Evolutionary conservation across 2,113 vertebrate species (phyloP).

Genomic region (Saimiri boliviensis): DNA sequence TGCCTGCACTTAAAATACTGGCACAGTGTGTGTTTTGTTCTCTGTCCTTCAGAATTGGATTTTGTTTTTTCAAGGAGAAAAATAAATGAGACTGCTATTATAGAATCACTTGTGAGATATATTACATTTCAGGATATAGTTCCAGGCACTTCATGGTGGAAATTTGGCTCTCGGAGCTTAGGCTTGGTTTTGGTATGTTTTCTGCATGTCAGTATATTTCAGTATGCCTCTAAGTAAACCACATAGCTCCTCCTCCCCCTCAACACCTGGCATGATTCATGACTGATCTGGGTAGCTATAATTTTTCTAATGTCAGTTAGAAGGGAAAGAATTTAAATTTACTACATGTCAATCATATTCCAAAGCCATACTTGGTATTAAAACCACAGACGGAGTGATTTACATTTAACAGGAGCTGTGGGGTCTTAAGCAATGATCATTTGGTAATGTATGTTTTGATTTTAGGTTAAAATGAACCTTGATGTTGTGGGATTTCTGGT

Average conservation of each 20-base stretch:
- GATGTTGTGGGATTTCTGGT: conserved; percentile 15
- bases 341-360: not conserved
- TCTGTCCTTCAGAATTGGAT: not conserved
- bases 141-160: not conserved
- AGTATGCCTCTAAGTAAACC: not conserved
- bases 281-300: not conserved
- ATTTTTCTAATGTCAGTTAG: not conserved
- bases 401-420: conserved; percentile 5
- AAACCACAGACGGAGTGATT: conserved; percentile 14
- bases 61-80: conserved; percentile 23
- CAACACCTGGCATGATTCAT: not conserved
- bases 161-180: not conserved
- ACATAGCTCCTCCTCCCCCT: not conserved
- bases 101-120: not conserved
- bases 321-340: conserved; percentile 43
- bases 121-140: not conserved
- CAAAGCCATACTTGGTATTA: not conserved
- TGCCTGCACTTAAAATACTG: not conserved
- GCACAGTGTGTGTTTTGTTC: not conserved
- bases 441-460: conserved; percentile 50
- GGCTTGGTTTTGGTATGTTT: not conserved
- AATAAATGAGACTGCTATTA: not conserved
- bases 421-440: not conserved
- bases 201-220: not conserved
- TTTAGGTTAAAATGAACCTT: conserved; percentile 25